A percentile compares a stretch with the other conserved stretches of the same genome.
Conservation (phyloP, 2,888 invertebrate species). For the Tachystola acroxantha region DNA sequence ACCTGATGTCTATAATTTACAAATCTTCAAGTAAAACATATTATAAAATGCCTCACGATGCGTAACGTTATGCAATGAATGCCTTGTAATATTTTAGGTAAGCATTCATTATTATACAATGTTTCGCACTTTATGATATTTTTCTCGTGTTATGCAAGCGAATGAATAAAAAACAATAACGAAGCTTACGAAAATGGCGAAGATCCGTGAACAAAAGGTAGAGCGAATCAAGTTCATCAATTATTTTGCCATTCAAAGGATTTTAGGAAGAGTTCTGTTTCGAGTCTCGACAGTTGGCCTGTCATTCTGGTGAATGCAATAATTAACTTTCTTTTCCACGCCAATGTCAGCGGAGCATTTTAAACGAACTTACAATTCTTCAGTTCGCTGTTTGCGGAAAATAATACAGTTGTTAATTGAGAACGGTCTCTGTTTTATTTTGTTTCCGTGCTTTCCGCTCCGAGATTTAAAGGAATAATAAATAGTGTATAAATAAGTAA, state of each 20-base stretch:
- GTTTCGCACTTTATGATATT: neutral
- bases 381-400: constrained; percentile 1
- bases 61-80: neutral
- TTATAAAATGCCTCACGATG: neutral
- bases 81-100: neutral
- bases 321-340: constrained; percentile 60
- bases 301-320: constrained; percentile 52
- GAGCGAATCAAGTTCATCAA: constrained; percentile 38
- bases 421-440: neutral
- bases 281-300: constrained; percentile 39
- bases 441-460: too few relatives aligned
- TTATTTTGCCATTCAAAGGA: constrained; percentile 53
- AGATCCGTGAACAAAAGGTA: constrained; percentile 9
- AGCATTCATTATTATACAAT: too few relatives aligned
- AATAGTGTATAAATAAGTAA: too few relatives aligned
- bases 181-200: too few relatives aligned
- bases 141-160: neutral
- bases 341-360: constrained; percentile 42
- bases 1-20: neutral
- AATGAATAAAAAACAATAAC: neutral
- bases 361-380: constrained; percentile 37
- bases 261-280: constrained; percentile 46
- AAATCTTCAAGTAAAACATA: neutral
- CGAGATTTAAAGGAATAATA: too few relatives aligned
- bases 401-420: constrained; percentile 3